phyloP scores from a whole-genome alignment of 2,888 invertebrate genomes.

The Sesia apiformis region DNA sequence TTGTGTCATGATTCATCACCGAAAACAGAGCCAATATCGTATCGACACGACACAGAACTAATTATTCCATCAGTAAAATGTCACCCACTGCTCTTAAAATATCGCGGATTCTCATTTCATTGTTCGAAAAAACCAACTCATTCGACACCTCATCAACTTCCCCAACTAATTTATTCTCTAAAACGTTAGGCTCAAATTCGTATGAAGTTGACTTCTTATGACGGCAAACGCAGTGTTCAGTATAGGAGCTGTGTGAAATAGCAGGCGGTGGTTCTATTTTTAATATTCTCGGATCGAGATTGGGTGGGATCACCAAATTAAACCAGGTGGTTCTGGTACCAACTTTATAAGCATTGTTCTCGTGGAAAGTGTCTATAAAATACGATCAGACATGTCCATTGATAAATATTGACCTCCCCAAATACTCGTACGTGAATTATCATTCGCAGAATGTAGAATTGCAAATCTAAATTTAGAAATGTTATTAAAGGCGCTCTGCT shows the following conservation, averaged over 20 bases:
- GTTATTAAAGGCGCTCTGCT: too few relatives aligned
- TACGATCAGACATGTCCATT: too few relatives aligned
- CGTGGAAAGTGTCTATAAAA: too few relatives aligned
- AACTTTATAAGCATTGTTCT: too few relatives aligned
- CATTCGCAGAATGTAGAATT: too few relatives aligned
- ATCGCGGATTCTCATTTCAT: conserved; percentile 5
- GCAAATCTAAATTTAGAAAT: too few relatives aligned
- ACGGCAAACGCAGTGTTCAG: not conserved
- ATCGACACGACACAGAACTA: conserved; percentile 9
- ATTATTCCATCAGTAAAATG: conserved; percentile 11
- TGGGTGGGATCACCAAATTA: not conserved
- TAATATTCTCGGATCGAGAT: conserved; percentile 24
- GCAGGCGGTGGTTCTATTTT: conserved; percentile 29
- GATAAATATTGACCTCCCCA: too few relatives aligned
- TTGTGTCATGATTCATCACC: too few relatives aligned
- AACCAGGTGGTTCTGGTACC: too few relatives aligned
- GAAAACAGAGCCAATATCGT: not conserved
- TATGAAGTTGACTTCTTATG: not conserved
- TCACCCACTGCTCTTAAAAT: conserved; percentile 7
- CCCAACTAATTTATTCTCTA: not conserved
- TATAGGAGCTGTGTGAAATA: conserved; percentile 22
- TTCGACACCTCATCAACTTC: not conserved
- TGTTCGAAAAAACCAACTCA: not conserved
- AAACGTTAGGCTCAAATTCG: not conserved
- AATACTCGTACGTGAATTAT: too few relatives aligned